Base-by-base conservation (phyloP, 1,140 invertebrate species). In the Ceratitis capitata region DNA sequence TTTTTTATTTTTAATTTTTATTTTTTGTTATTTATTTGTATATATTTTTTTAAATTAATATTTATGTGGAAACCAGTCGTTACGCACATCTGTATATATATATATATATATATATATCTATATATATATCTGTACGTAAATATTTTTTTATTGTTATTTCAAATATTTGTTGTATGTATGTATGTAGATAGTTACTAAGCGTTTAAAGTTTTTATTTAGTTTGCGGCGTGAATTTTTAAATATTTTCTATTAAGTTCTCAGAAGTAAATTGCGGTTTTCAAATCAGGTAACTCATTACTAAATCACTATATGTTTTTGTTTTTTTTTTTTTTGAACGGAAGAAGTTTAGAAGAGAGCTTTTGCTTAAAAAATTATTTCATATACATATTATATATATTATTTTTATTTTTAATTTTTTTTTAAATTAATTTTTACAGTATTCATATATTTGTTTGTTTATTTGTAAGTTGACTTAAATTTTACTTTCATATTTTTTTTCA, bases 321-420 rank as follows among this genome's bases (percentile, higher is more conserved):
- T n/a, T n/a, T n/a, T n/a, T n/a, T n/a, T n/a, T n/a, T n/a, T 78
- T 78, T n/a, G 69, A 78, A 78, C 69, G 69, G 69, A 78, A 78
- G 69, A 78, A 78, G 69, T 78, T 64, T 74, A 10, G n/a, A 78
- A 45, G 39, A 45, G 39, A 78, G 0, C 26, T 23, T 16, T 74
- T 39, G 29, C 35, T 74, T 74, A 3, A 32, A 26, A 69, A 32
- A 61, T 29, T 61, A 29, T 61, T 61, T 7, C 56, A 61, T 53
- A 5, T n/a, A 53, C 23, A 7, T 56, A 14, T 56, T n/a, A 56
- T 56, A 1, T 56, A 7, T 64, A 10, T 56, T 19, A 6, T 56
- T 56, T 56, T 3, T 64, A 1, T 56, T 23, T 64, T 56, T 56
- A 9, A 6, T 56, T 56, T 56, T 3, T 64, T 16, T 64, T 5